Evolutionary conservation across 2,888 invertebrate genomes (phyloP).

Genomic region (Ennomos erosarius): DNA sequence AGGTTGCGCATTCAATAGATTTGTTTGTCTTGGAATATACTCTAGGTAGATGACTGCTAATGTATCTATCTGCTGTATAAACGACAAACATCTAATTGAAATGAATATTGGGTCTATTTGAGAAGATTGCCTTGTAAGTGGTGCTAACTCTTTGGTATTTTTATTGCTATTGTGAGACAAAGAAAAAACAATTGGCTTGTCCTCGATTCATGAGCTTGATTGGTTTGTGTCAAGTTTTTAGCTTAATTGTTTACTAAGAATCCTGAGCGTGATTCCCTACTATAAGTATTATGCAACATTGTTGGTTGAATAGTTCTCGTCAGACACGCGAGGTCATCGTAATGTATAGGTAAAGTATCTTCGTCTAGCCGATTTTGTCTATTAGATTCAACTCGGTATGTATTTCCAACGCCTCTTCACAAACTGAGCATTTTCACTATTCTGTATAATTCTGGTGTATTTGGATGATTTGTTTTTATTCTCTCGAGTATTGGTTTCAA

Average conservation of each 20-base stretch:
- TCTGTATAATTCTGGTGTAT: too few relatives aligned
- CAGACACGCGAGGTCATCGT: slow-evolving; percentile 58
- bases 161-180: slow-evolving; percentile 47
- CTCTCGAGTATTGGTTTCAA: too few relatives aligned
- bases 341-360: slow-evolving; percentile 2
- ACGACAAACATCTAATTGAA: slow-evolving; percentile 56
- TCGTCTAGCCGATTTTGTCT: too few relatives aligned
- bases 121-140: slow-evolving; percentile 51
- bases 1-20: slow-evolving; percentile 28
- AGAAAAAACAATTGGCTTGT: slow-evolving; percentile 38
- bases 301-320: slow-evolving; percentile 41
- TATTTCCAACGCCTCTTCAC: too few relatives aligned
- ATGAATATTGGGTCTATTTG: slow-evolving; percentile 54
- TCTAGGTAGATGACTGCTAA: slow-evolving; percentile 14
- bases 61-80: slow-evolving; percentile 30
- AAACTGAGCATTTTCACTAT: too few relatives aligned
- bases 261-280: slow-evolving; percentile 43
- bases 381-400: too few relatives aligned
- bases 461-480: too few relatives aligned
- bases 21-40: slow-evolving; percentile 37
- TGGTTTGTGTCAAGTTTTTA: slow-evolving; percentile 38
- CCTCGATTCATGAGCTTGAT: slow-evolving; percentile 34
- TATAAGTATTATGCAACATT: slow-evolving; percentile 47
- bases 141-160: slow-evolving; percentile 56
- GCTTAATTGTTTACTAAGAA: slow-evolving; percentile 24